phyloP scores from a whole-genome alignment of 2,113 vertebrate genomes.

The Limnothrissa miodon region DNA sequence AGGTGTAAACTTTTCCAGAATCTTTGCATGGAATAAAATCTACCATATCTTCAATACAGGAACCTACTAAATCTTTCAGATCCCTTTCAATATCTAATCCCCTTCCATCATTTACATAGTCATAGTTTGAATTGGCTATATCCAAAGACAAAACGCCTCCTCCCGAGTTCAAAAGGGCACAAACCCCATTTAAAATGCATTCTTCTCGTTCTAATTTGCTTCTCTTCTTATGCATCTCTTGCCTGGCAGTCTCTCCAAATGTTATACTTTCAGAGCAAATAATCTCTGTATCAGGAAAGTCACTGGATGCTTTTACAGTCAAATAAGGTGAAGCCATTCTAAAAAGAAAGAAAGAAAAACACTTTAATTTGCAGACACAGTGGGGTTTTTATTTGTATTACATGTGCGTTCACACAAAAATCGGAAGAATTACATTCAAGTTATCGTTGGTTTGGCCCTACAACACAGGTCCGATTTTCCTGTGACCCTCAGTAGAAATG shows the following conservation, averaged over 20 bases:
- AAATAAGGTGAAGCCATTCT: not conserved
- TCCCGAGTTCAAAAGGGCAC: constrained; percentile 34
- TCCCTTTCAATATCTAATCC: constrained; percentile 14
- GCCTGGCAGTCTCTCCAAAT: constrained; percentile 20
- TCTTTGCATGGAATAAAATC: not conserved
- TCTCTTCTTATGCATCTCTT: not conserved
- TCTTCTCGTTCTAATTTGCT: not conserved
- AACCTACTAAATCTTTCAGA: not conserved
- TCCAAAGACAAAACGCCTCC: constrained; percentile 1
- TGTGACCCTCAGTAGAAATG: no score
- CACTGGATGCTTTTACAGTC: not conserved
- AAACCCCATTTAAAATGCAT: not conserved
- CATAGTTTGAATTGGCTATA: constrained; percentile 9
- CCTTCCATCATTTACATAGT: not conserved
- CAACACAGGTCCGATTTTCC: no score
- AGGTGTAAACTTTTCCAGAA: not conserved
- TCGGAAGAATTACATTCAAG: no score
- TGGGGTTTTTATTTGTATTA: no score
- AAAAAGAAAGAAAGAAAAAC: no score
- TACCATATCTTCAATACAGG: not conserved
- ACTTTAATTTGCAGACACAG: no score
- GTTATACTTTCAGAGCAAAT: not conserved
- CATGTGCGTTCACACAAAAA: no score
- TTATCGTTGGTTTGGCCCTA: no score
- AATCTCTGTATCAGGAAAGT: not conserved